Conservation (phyloP, 1,140 invertebrate genomes). For the Brachionus asplanchnoidis region DNA sequence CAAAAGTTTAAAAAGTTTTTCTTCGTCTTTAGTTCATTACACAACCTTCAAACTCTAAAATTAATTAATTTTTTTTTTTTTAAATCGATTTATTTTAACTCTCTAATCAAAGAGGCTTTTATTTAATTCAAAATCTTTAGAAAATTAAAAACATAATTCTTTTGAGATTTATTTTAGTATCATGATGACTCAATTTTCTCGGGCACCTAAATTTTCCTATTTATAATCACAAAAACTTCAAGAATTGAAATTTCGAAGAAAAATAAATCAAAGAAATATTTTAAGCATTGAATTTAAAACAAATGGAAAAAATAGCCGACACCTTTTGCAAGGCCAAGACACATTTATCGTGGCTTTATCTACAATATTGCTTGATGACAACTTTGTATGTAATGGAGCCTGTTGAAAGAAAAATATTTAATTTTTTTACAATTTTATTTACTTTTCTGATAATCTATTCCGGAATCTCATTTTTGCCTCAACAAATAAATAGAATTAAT, state of each 20-base stretch:
- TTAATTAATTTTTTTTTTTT: not conserved
- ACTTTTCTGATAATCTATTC: not conserved
- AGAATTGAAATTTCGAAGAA: not conserved
- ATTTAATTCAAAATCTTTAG: not conserved
- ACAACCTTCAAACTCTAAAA: not conserved
- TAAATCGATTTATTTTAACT: no score
- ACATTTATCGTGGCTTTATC: constrained; percentile 19
- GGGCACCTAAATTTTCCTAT: not conserved
- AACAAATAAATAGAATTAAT: not conserved
- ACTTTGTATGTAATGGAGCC: constrained; percentile 34
- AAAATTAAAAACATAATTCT: not conserved
- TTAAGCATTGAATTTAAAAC: not conserved
- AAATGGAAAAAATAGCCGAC: not conserved
- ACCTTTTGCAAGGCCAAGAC: not conserved
- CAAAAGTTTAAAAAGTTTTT: not conserved
- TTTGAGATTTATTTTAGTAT: not conserved
- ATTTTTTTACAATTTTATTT: not conserved
- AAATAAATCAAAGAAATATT: not conserved
- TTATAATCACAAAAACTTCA: not conserved
- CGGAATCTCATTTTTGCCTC: not conserved
- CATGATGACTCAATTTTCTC: not conserved
- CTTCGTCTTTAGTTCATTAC: not conserved
- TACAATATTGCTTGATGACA: constrained; percentile 20
- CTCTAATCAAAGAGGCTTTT: no score
- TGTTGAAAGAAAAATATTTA: not conserved